Conservation (phyloP, 2,113 vertebrate species). For the Shinisaurus crocodilurus region DNA sequence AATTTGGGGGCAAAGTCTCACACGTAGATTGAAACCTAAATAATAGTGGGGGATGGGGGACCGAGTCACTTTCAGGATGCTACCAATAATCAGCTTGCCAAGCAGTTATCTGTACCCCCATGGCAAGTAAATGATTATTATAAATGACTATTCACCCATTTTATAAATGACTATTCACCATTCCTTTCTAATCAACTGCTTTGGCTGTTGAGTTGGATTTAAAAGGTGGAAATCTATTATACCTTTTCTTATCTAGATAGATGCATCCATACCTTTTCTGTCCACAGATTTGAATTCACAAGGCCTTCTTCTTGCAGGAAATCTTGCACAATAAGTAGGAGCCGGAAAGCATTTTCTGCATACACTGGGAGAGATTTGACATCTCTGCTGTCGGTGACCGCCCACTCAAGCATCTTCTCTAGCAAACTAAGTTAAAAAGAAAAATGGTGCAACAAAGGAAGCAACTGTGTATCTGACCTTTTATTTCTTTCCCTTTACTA, state of each 20-base stretch:
- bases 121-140: background rate
- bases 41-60: background rate
- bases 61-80: background rate
- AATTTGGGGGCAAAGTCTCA: background rate
- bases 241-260: background rate
- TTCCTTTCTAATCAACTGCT: background rate
- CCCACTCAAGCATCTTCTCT: slow-evolving; percentile 95
- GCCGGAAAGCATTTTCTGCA: slow-evolving; percentile 91
- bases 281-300: slow-evolving; percentile 90
- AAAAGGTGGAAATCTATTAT: background rate
- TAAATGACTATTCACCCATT: background rate
- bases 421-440: slow-evolving; percentile 83
- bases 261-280: slow-evolving; percentile 83
- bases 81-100: background rate
- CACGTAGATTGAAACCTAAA: background rate
- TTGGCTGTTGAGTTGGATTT: background rate
- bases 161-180: background rate
- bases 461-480: background rate
- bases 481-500: background rate
- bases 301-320: slow-evolving; percentile 94
- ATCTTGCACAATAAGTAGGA: slow-evolving; percentile 92
- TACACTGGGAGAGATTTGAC: slow-evolving; percentile 84
- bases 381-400: slow-evolving; percentile 91
- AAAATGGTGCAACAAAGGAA: slow-evolving; percentile 47
- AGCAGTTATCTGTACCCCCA: too few relatives aligned